A percentile compares a stretch with the other conserved stretches of the same genome.
Conservation (phyloP, 2,797 vertebrate species). For the Cottoperca gobio region DNA sequence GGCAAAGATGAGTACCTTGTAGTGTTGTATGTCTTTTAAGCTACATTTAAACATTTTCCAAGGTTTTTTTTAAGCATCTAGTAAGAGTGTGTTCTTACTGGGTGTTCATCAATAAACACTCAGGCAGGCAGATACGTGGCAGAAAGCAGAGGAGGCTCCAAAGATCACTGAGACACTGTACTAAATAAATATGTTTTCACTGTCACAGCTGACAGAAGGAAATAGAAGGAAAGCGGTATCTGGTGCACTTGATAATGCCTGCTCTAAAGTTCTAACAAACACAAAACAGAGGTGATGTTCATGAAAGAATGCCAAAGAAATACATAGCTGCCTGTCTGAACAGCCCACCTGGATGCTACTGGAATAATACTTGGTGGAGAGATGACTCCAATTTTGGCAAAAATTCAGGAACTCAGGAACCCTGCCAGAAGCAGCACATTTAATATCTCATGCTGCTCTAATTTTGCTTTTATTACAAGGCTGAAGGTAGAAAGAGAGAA, state of each 20-base stretch:
- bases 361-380: constrained; percentile 35
- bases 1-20: not conserved
- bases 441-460: not conserved
- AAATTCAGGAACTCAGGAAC: not conserved
- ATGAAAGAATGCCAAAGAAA: constrained; percentile 24
- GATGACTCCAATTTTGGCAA: constrained; percentile 18
- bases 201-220: too few species aligned
- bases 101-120: not conserved
- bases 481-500: not conserved
- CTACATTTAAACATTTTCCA: not conserved
- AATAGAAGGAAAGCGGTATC: not conserved
- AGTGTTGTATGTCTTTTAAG: not conserved
- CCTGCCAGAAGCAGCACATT: not conserved
- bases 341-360: constrained; percentile 5
- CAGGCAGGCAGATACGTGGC: not conserved
- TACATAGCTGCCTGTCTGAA: not conserved
- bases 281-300: not conserved
- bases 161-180: not conserved
- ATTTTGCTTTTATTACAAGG: not conserved
- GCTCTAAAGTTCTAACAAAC: constrained; percentile 3
- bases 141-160: not conserved
- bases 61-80: not conserved
- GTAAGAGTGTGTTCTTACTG: too few species aligned
- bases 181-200: not conserved
- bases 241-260: constrained; percentile 2